phyloP scores from a whole-genome alignment of 2,888 invertebrate genomes.

The Dysmachus trigonus region DNA sequence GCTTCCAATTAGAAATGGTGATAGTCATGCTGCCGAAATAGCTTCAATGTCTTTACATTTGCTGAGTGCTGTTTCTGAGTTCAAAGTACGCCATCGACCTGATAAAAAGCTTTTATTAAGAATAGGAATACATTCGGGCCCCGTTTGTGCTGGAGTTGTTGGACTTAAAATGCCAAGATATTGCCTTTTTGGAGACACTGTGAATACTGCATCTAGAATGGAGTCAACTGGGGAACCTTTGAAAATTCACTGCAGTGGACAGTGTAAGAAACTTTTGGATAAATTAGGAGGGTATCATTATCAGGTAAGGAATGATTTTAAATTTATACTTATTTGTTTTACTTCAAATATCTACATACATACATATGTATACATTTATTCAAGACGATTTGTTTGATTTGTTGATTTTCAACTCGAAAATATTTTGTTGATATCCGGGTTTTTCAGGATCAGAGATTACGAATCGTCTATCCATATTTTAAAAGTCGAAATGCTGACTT shows the following conservation, averaged over 20 bases:
- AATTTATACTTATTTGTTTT: too few relatives aligned
- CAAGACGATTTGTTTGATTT: too few relatives aligned
- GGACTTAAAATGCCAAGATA: conserved; percentile 94
- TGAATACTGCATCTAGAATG: conserved; percentile 89
- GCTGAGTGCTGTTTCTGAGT: conserved; percentile 82
- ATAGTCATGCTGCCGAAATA: conserved; percentile 91
- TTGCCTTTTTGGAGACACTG: conserved; percentile 92
- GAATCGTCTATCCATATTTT: too few relatives aligned
- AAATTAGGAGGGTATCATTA: conserved; percentile 78
- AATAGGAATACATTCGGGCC: conserved; percentile 92
- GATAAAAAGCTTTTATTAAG: conserved; percentile 83
- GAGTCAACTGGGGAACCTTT: conserved; percentile 86
- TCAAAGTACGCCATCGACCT: conserved; percentile 88
- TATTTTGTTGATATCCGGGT: too few relatives aligned
- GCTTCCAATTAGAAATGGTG: conserved; percentile 87
- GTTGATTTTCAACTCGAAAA: too few relatives aligned
- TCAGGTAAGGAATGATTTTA: conserved; percentile 51
- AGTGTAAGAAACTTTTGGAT: conserved; percentile 75
- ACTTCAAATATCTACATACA: too few relatives aligned
- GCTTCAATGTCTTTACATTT: conserved; percentile 92
- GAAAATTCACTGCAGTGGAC: conserved; percentile 83
- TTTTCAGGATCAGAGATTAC: too few relatives aligned
- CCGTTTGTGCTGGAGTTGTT: conserved; percentile 92
- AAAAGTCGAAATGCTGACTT: too few relatives aligned
- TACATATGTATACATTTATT: too few relatives aligned